Conservation (phyloP, 2,113 vertebrate genomes). For the Ascaphus truei region DNA sequence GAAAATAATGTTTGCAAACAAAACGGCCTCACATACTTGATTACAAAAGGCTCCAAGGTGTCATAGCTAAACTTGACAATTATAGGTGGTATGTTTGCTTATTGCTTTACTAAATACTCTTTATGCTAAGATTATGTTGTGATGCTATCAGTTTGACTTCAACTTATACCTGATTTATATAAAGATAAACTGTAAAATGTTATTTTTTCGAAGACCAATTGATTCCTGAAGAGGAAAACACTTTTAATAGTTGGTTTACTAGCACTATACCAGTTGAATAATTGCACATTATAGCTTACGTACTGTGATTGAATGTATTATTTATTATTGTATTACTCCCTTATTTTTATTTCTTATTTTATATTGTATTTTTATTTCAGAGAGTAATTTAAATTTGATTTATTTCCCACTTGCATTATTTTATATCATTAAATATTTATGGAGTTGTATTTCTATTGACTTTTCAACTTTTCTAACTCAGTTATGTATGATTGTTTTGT, state of each 20-base stretch:
- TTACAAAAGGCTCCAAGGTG: no score
- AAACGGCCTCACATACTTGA: no score
- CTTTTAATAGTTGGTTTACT: not conserved
- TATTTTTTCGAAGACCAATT: not conserved
- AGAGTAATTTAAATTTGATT: slow-evolving; percentile 1
- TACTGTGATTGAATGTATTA: not conserved
- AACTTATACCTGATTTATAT: no score
- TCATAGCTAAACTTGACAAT: no score
- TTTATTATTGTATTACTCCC: not conserved
- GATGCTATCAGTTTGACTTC: no score
- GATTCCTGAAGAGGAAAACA: not conserved
- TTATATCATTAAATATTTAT: slow-evolving; percentile 9
- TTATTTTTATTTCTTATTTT: not conserved
- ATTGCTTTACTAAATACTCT: no score
- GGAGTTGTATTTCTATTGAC: slow-evolving; percentile 7
- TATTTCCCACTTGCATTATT: not conserved
- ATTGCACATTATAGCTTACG: not conserved
- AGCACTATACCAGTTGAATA: not conserved
- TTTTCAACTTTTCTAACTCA: not conserved
- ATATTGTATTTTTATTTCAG: slow-evolving; percentile 1
- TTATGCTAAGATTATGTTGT: no score
- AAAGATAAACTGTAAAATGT: no score
- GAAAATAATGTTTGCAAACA: no score
- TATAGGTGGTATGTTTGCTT: no score
- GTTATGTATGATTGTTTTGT: not conserved